A percentile compares a stretch with the other conserved stretches of the same genome.
These are phyloP conservation scores for Branchellion lobata DNA, from an alignment of 2,888 invertebrate genomes.

Conservation along the genomic window DNA sequence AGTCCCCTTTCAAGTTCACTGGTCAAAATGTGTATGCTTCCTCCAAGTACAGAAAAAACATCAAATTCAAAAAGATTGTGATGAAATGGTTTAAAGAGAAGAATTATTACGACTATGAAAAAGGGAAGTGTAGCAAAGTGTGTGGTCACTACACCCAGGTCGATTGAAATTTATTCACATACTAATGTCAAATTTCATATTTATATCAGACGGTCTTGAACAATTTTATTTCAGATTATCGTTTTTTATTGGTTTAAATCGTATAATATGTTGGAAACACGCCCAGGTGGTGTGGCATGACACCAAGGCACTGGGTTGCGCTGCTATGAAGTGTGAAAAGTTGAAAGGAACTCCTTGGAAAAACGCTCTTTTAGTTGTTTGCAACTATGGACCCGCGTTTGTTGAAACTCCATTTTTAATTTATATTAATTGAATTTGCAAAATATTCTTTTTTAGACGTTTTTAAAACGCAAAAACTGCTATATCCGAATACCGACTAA, in stretches of 20 bases:
- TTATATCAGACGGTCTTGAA: too few relatives aligned
- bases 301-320: not conserved
- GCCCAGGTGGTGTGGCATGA: not conserved
- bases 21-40: conserved; percentile 3
- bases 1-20: not conserved
- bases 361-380: not conserved
- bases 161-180: too few relatives aligned
- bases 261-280: too few relatives aligned
- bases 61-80: not conserved
- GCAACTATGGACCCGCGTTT: conserved; percentile 11
- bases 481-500: too few relatives aligned
- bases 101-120: not conserved
- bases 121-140: not conserved
- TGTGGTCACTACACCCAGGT: conserved; percentile 12
- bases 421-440: too few relatives aligned
- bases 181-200: too few relatives aligned
- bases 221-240: too few relatives aligned
- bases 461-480: too few relatives aligned
- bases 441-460: too few relatives aligned
- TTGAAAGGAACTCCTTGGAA: not conserved
- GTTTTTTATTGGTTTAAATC: too few relatives aligned
- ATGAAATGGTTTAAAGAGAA: not conserved
- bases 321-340: not conserved
- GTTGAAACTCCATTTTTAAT: too few relatives aligned
- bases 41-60: not conserved